Evolutionary conservation across 2,888 invertebrate species (phyloP), one percentile per base, ranked within the genome.

Genomic region (Eucera pruinosa): DNA sequence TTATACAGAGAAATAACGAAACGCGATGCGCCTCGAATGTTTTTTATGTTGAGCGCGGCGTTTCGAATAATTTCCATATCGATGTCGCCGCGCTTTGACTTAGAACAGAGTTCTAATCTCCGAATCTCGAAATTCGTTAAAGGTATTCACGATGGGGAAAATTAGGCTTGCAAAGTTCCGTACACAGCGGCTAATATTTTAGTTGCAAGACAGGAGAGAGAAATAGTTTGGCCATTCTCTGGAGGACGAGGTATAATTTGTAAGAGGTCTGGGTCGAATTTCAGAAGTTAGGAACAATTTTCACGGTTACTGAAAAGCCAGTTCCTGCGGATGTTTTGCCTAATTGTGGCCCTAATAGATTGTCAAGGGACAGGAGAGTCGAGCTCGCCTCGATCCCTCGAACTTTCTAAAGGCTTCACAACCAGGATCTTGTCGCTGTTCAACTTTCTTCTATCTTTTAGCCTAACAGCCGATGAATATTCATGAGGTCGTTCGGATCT

Each of bases 391-490:
- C 18, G 50, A 39, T 54, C 18, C 39, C 61, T 65, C 33, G 27
- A 78, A 78, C 78, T 83, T 83, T 77, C 71, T 36, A 67, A 69
- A 67, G 41, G 47, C 54, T 61, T 39, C 72, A 57, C 62, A 15
- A n/a, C n/a, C n/a, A 18, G 60, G 48, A 48, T 67, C 62, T 27
- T 41, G 39, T 39, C 39, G 48, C 33, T 60, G 65, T 70, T 69
- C 66, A 64, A 77, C 68, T 76, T 60, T 83, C 80, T 68, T 74
- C 70, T 64, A 64, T 79, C 69, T 76, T 54, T 52, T 45, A 9
- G 43, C 43, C 55, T 58, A 72, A 81, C 69, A 41, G 43, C 54
- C 52, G 54, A 45, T 77, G 74, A 84, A 83, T 83, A 83, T 83
- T 83, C 83, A 84, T 73, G 78, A 82, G 47, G 15, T 47, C 73